Conservation (phyloP, 2,888 invertebrate species). For the Ornithoptera alexandrae region DNA sequence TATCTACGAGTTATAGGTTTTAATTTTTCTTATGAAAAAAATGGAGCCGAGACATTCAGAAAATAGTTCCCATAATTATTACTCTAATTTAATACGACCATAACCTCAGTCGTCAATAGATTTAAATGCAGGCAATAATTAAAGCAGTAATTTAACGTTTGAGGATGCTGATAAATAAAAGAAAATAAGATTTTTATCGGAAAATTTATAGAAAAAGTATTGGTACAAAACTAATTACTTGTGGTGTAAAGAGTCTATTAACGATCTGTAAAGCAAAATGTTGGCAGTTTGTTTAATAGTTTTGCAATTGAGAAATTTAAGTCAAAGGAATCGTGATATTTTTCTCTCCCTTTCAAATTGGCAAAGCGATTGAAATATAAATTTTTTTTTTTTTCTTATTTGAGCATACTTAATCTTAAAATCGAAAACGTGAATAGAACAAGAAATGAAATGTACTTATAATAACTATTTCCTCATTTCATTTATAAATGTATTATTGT, state of each 20-base stretch:
- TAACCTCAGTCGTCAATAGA: not conserved
- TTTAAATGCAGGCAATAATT: not conserved
- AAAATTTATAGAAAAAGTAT: not conserved
- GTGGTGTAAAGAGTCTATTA: not conserved
- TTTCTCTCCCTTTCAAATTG: not conserved
- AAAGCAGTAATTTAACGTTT: not conserved
- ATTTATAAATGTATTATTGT: no score
- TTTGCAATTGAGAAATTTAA: not conserved
- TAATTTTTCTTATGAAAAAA: not conserved
- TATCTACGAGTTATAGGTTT: not conserved
- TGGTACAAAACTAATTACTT: not conserved
- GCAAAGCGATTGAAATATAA: not conserved
- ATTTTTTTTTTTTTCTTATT: not conserved
- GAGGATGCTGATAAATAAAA: not conserved
- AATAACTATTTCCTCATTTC: no score
- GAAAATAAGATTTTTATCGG: not conserved
- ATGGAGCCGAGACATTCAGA: not conserved
- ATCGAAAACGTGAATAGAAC: no score
- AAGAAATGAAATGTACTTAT: no score
- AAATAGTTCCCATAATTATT: not conserved
- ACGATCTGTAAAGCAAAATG: not conserved
- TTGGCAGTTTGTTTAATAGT: not conserved
- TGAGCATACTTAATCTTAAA: no score
- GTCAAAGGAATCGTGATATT: not conserved
- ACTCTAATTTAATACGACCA: not conserved